Conservation (phyloP, 1,140 invertebrate species). For the Magallana angulata region DNA sequence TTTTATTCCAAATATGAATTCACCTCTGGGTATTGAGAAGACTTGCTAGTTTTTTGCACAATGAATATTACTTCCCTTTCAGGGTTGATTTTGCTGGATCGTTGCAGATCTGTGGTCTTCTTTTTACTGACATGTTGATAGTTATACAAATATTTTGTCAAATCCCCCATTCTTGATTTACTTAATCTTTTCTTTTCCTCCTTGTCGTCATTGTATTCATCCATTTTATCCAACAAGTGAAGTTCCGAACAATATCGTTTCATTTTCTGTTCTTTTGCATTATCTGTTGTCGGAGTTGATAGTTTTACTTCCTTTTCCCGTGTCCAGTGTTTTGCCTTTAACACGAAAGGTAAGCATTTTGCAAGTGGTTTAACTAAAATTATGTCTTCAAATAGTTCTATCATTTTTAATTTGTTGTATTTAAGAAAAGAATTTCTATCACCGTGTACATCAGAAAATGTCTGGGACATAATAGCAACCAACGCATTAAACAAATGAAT, state of each 20-base stretch:
- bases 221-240: background rate
- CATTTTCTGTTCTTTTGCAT: no score
- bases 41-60: no score
- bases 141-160: no score
- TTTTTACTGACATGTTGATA: no score
- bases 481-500: slow-evolving; percentile 67
- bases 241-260: background rate
- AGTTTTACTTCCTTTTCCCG: background rate
- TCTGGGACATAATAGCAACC: slow-evolving; percentile 72
- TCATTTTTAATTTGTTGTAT: background rate
- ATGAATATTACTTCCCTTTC: no score
- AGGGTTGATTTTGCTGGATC: no score
- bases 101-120: no score
- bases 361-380: background rate
- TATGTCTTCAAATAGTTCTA: background rate
- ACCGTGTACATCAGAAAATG: slow-evolving; percentile 64
- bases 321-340: background rate
- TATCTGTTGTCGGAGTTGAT: no score
- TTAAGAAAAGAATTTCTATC: slow-evolving; percentile 46
- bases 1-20: no score
- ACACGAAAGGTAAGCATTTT: background rate
- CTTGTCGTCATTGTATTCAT: background rate
- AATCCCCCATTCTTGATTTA: no score
- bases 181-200: background rate
- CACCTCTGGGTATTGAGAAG: no score